Base-by-base conservation (phyloP, 2,888 invertebrate species). In the Mesorhabditis sp. region DNA sequence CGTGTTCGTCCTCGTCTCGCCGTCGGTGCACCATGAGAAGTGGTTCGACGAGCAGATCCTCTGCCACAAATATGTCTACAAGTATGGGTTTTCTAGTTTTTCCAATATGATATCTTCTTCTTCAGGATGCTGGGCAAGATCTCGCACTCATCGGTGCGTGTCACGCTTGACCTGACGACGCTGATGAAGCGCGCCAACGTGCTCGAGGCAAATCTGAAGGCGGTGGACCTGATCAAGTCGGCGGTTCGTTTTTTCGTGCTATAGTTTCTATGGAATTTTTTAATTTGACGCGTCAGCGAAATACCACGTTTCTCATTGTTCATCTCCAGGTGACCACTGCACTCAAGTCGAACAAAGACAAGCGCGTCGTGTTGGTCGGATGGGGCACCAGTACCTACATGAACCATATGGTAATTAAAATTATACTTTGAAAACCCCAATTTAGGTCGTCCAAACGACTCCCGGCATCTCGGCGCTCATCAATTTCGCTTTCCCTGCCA, bases 361-460 rank as follows among this genome's bases (percentile, higher is more conserved):
- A 70, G 15, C 74, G 80, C 28, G 72, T 83, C n/a, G 78, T 83
- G 28, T 69, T 83, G 6, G 81, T 82, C 42, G 83, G 83, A 44
- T 83, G 76, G 72, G 77, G 79, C 10, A 70, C 74, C 5, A 70
- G 76, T 44, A 77, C 78, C 44, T 78, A 75, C 69, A 50, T 80
- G 43, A 76, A 74, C 65, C 80, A 80, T 45, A 70, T 74, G 67
- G 77, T 76, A 41, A 42, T 28, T 41, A 5, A 6, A 13, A 5
- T 28, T 15, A 45, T 10, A n/a, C 7, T 15, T 7, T 45, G 5
- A 5, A 45, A 10, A 6, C 13, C 13, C 28, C 6, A n/a, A 15
- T 66, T 45, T 50, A 7, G 72, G 82, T 73, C 0, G 76, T 73
- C 7, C 71, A 75, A 45, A 42, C 74, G 43, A 71, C 73, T 42